Conservation (phyloP, 2,797 vertebrate species). For the Benthosema pterotum region DNA sequence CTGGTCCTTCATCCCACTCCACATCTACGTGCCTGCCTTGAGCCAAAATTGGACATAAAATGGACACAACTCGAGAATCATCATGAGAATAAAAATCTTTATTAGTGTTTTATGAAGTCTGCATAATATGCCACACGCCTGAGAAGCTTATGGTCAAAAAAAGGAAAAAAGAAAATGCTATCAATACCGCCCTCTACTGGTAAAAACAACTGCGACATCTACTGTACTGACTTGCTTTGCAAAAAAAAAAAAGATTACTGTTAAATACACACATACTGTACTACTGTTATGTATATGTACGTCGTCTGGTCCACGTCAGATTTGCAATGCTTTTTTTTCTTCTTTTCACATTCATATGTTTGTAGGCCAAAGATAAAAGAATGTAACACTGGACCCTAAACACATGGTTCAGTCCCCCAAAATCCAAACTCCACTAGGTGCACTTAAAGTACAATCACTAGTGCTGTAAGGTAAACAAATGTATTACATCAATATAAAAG, state of each 20-base stretch:
- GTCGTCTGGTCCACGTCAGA: constrained; percentile 84
- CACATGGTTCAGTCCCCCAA: constrained; percentile 73
- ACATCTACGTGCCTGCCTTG: no score
- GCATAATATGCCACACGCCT: constrained; percentile 94
- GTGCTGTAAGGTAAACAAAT: constrained; percentile 79
- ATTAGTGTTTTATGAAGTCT: constrained; percentile 99
- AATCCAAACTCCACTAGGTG: constrained; percentile 78
- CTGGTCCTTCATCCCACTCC: no score
- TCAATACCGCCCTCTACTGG: constrained; percentile 91
- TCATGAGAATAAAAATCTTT: constrained; percentile 94
- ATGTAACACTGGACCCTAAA: constrained; percentile 77
- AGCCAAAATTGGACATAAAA: neutral
- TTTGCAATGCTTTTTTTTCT: constrained; percentile 87
- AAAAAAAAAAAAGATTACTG: constrained; percentile 84
- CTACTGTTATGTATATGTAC: constrained; percentile 83
- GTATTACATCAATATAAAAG: constrained; percentile 59
- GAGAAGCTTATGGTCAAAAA: constrained; percentile 92
- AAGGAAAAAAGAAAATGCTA: constrained; percentile 81
- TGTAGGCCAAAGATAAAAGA: constrained; percentile 76
- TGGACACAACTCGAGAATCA: constrained; percentile 30
- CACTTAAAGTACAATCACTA: constrained; percentile 86
- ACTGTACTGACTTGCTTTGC: constrained; percentile 90
- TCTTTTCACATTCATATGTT: constrained; percentile 86
- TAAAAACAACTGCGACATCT: constrained; percentile 92
- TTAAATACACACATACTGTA: constrained; percentile 86